Base-by-base conservation (phyloP, 2,113 vertebrate species). In the Psittacula cyanocephala region DNA sequence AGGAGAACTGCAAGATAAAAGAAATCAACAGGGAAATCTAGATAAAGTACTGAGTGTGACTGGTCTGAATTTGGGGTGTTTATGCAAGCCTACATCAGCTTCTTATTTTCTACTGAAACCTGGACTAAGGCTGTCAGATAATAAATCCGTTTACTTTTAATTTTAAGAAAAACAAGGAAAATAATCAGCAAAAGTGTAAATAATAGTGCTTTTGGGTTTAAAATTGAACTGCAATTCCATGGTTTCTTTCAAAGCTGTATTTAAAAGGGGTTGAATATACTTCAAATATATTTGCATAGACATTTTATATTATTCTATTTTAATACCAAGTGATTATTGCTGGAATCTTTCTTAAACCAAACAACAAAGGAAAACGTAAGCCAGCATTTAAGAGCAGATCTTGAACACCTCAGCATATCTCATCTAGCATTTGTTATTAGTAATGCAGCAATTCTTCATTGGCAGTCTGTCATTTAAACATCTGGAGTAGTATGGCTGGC, bases 161-260 rank as follows among this genome's bases (percentile, higher is more conserved):
- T 77, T 91, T 88, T 50, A 82, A 91, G 72, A 76, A n/a, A 89
- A 95, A 75, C 37, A 85, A 86, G 44, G 31, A 91, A 91, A 89
- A 87, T 47, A 59, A 89, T 50, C 43, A 78, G 22, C 64, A 90
- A 41, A 31, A 47, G n/a, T 27, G 23, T 82, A 81, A 78, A 62
- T 63, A 81, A 74, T 9, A n/a, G 25, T 47, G 25, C 7, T 43
- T 87, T 79, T 59, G 39, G 9, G 9, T 60, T 67, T 41, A 78
- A 52, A 93, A 47, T 12, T 85, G 71, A 75, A 68, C 22, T 47
- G 20, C 9, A 57, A 69, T 68, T 86, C 29, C 37, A 50, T 35
- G 12, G 9, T 63, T 72, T 89, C 52, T 92, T 86, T 93, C 87
- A 52, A 93, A 88, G 50, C 20, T 77, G 2, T 68, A 44, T 72